phyloP scores from a whole-genome alignment of 2,113 vertebrate species.

The Hippocampus mohnikei region DNA sequence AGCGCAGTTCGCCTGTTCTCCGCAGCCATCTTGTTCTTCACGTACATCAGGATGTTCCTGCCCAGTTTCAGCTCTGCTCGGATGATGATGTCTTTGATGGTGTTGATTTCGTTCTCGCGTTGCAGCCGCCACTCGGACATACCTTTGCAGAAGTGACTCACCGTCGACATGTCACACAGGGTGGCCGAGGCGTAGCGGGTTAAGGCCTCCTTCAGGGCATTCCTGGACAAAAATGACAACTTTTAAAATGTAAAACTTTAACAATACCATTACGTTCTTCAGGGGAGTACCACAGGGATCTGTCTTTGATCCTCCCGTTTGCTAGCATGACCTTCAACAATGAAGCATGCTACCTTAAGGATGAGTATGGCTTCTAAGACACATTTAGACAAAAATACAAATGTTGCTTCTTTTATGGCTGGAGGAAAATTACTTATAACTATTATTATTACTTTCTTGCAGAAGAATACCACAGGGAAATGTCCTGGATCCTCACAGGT shows the following conservation, averaged over 20 bases:
- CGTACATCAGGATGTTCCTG: conserved; percentile 31
- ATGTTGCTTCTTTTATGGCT: no score
- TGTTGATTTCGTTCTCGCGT: conserved; percentile 33
- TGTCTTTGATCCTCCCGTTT: no score
- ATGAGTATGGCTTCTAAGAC: no score
- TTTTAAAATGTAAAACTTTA: background rate
- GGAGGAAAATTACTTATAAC: no score
- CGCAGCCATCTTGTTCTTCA: conserved; percentile 39
- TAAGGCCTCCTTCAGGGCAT: conserved; percentile 26
- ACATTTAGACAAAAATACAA: no score
- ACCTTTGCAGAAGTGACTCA: conserved; percentile 32
- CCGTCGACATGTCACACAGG: conserved; percentile 25
- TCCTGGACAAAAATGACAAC: conserved; percentile 27
- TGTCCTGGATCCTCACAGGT: background rate
- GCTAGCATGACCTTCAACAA: no score
- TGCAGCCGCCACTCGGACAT: conserved; percentile 26
- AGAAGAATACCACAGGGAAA: background rate
- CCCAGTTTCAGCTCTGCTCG: conserved; percentile 1
- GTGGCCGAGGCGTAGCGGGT: conserved; percentile 33
- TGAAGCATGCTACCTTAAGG: no score
- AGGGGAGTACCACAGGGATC: background rate
- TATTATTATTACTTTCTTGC: no score
- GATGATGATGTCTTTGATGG: conserved; percentile 40
- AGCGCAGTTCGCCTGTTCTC: conserved; percentile 36
- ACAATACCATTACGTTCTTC: background rate